Percentiles rank a stretch among this genome's conserved stretches.
Evolutionary conservation across 2,888 invertebrate species (phyloP).

Genomic region (Bruchidius siliquastri): DNA sequence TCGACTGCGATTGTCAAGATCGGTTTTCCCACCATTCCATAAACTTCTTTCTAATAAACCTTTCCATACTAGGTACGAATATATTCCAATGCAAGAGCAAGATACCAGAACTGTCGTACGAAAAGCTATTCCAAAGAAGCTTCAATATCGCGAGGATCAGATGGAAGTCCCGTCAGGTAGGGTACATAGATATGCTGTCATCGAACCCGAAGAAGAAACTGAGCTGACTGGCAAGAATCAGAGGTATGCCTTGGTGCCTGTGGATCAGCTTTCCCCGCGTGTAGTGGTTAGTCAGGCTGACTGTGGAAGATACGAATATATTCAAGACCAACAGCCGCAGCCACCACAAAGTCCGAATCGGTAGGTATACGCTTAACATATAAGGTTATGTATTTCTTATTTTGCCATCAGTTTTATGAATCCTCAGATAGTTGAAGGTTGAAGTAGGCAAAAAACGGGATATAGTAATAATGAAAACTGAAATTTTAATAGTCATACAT

Average conservation of each 20-base stretch:
- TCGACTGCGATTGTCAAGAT: too few relatives aligned
- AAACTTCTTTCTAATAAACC: too few relatives aligned
- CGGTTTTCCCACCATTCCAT: too few relatives aligned
- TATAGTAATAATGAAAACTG: too few relatives aligned
- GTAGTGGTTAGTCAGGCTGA: conserved; percentile 5
- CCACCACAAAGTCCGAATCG: conserved; percentile 10
- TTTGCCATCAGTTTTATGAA: too few relatives aligned
- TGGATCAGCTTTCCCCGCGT: conserved; percentile 16
- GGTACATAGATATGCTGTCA: conserved; percentile 57
- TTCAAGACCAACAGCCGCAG: conserved; percentile 19
- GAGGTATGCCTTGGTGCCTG: conserved; percentile 39
- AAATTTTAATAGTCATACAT: too few relatives aligned
- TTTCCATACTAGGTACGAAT: conserved; percentile 46
- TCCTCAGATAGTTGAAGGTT: too few relatives aligned
- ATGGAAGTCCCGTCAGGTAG: conserved; percentile 55
- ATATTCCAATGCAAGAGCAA: conserved; percentile 51
- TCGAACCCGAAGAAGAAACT: conserved; percentile 60
- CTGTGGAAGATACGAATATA: conserved; percentile 31
- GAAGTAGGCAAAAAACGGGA: too few relatives aligned
- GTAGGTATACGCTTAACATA: conserved; percentile 1
- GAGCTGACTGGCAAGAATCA: conserved; percentile 31
- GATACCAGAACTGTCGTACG: conserved; percentile 36
- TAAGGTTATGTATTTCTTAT: too few relatives aligned
- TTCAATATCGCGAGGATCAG: conserved; percentile 37
- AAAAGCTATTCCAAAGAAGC: conserved; percentile 51